phyloP scores from a whole-genome alignment of 2,888 invertebrate genomes.

The Pollenia angustigena region DNA sequence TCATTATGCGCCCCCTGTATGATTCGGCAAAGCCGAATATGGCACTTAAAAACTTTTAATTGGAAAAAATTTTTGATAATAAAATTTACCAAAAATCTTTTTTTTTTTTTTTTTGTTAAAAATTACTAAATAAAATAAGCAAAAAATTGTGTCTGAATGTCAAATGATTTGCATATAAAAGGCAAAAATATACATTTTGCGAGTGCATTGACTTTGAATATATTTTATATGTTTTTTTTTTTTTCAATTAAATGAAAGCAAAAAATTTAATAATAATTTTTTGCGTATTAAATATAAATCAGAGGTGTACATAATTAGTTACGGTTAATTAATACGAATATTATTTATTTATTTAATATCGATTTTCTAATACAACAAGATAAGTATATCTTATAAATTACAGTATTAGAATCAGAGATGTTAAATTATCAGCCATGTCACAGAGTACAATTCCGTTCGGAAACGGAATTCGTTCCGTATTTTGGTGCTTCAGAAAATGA shows the following conservation, averaged over 20 bases:
- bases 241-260: no score
- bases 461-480: no score
- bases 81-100: constrained; percentile 11
- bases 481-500: no score
- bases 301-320: background rate
- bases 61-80: background rate
- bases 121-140: background rate
- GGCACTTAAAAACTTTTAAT: background rate
- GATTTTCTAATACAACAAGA: no score
- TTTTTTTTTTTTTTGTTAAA: background rate
- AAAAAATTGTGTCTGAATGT: constrained; percentile 26
- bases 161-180: constrained; percentile 37
- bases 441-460: no score
- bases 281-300: background rate
- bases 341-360: no score
- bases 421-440: no score
- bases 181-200: constrained; percentile 7
- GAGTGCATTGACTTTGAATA: constrained; percentile 27
- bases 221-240: background rate
- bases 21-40: no score
- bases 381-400: no score
- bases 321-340: background rate
- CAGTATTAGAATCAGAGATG: no score
- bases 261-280: background rate
- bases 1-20: no score